Base-by-base conservation (phyloP, 2,888 invertebrate species). In the Alentia gelatinosa region DNA sequence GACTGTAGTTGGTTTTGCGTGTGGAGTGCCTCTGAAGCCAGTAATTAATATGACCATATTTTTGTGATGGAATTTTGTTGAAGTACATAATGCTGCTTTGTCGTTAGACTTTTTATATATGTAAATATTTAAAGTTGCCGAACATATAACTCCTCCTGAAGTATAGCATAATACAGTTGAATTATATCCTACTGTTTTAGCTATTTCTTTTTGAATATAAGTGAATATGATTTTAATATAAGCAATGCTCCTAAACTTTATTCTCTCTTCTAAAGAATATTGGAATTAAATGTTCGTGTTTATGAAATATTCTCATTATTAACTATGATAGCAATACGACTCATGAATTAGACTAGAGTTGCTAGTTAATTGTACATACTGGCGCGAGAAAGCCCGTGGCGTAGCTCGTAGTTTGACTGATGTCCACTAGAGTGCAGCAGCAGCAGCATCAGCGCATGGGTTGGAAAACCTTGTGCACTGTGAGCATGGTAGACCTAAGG, bases 401-500 rank as follows among this genome's bases (percentile, higher is more conserved):
- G 23, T 68, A 68, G 68, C 30, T 1, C 23, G 68, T 68, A 68
- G 68, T 68, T 68, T 12, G 12, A 1, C 26, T 30, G 26, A 5
- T 26, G 12, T 68, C 33, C 68, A 68, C 68, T 68, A 68, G 68
- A 26, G 68, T 30, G 68, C 68, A 68, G 68, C 68, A 68, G 68
- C 30, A 68, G n/a, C 68, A 30, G 68, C 68, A 68, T 56, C n/a
- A n/a, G n/a, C n/a, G n/a, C n/a, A n/a, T 47, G 47, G 47, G 7
- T 47, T 47, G 68, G 68, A 12, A 30, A n/a, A 12, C 23, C n/a
- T 68, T 68, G 68, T 68, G 68, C 68, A 68, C n/a, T 30, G 30
- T 68, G 68, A 68, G 68, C 68, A 68, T 68, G 68, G 68, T 68
- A 68, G 68, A 68, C n/a, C n/a, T n/a, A n/a, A n/a, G n/a, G n/a